These are phyloP conservation scores for Leptocoma aspasia DNA, from an alignment of 2,113 vertebrate species.

Conservation along the genomic window DNA sequence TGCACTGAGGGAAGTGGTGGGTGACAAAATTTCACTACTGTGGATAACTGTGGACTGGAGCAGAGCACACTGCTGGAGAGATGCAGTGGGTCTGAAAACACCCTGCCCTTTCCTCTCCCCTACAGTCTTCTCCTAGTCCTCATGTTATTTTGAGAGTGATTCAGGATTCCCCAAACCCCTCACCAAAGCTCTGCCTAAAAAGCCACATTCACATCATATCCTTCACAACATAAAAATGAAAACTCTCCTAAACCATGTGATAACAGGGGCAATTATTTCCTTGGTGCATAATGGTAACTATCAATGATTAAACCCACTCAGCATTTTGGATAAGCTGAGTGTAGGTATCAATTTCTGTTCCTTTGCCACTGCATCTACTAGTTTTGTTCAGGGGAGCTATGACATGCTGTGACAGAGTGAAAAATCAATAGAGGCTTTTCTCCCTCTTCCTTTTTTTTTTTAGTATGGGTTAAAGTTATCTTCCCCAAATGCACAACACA, in stretches of 20 bases:
- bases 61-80: background rate
- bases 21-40: background rate
- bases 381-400: background rate
- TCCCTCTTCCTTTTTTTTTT: background rate
- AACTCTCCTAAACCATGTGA: background rate
- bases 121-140: background rate
- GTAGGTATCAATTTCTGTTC: background rate
- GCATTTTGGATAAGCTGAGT: background rate
- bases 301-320: background rate
- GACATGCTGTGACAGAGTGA: background rate
- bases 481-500: background rate
- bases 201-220: background rate
- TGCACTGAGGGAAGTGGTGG: background rate
- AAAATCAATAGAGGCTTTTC: background rate
- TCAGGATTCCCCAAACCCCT: background rate
- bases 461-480: background rate
- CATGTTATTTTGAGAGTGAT: background rate
- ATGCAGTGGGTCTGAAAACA: background rate
- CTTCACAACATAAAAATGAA: background rate
- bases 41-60: background rate
- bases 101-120: background rate
- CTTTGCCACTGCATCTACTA: background rate
- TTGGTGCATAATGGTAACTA: background rate
- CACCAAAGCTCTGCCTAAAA: background rate
- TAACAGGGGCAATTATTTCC: background rate